A percentile compares a stretch with the other conserved stretches of the same genome.
Evolutionary conservation across 2,888 invertebrate species (phyloP).

Genomic region (Erebia palarica): DNA sequence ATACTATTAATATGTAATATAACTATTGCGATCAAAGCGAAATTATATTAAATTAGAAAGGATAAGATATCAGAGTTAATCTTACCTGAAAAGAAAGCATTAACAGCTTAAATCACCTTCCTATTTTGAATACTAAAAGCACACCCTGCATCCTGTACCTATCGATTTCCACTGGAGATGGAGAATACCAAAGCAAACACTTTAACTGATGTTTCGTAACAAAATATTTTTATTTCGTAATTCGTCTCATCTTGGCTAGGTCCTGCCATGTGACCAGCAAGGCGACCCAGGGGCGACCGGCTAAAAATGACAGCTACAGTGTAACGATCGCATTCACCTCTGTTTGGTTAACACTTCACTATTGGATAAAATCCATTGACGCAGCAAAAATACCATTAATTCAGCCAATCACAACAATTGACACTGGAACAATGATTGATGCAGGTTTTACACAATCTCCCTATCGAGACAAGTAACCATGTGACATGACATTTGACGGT

Average conservation of each 20-base stretch:
- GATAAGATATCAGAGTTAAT: neutral
- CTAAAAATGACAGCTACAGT: too few species aligned
- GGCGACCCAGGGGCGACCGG: rapidly evolving
- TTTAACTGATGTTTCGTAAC: conserved; percentile 62
- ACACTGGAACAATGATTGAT: too few species aligned
- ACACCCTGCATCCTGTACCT: conserved; percentile 28
- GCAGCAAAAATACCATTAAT: too few species aligned
- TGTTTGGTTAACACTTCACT: too few species aligned
- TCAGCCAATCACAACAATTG: too few species aligned
- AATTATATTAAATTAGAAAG: neutral
- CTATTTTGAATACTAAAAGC: conserved; percentile 22
- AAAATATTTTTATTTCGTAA: conserved; percentile 34
- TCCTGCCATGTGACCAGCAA: too few species aligned
- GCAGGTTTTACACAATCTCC: conserved; percentile 1
- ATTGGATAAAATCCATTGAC: too few species aligned
- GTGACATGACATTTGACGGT: conserved; percentile 39
- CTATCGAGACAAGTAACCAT: conserved; percentile 41
- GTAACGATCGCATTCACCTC: too few species aligned
- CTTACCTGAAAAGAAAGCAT: conserved; percentile 31
- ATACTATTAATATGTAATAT: too few species aligned
- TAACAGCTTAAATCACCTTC: conserved; percentile 28
- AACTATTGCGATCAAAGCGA: too few species aligned
- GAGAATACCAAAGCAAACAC: conserved; percentile 32
- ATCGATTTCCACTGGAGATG: conserved; percentile 25
- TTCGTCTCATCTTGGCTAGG: neutral